A percentile compares a stretch with the other conserved stretches of the same genome.
These are phyloP conservation scores for Scaptomyza tumidula DNA, from an alignment of 2,888 invertebrate genomes.

Conservation along the genomic window DNA sequence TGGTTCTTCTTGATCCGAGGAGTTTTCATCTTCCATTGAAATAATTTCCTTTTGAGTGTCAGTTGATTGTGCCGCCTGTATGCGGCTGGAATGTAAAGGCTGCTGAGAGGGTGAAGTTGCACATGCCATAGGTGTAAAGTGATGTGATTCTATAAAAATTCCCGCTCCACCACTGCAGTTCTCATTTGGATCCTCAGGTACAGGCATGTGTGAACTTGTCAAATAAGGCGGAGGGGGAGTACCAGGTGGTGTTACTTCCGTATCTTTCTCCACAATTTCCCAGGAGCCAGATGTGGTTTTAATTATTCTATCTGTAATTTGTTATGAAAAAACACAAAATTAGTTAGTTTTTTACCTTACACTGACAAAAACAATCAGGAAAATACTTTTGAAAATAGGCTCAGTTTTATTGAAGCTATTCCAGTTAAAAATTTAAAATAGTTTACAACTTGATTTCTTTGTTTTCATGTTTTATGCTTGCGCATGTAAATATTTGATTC, in stretches of 20 bases:
- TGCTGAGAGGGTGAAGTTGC: conserved; percentile 66
- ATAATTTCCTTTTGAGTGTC: conserved; percentile 91
- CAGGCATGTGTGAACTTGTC: conserved; percentile 78
- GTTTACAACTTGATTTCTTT: no score
- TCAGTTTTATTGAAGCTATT: neutral
- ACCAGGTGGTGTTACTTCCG: conserved; percentile 89
- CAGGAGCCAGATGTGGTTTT: conserved; percentile 84
- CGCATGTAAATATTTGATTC: neutral
- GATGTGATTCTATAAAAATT: conserved; percentile 77
- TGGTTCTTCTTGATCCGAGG: conserved; percentile 92
- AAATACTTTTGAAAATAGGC: neutral
- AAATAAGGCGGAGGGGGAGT: conserved; percentile 94
- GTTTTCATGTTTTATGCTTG: neutral
- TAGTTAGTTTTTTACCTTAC: neutral
- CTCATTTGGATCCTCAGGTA: conserved; percentile 71
- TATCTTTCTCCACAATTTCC: conserved; percentile 84
- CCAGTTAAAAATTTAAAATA: neutral
- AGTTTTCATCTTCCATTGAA: conserved; percentile 98
- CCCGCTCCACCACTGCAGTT: conserved; percentile 55
- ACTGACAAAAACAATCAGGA: neutral
- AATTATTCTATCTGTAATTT: conserved; percentile 78
- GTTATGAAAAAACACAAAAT: neutral
- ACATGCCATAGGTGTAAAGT: conserved; percentile 73
- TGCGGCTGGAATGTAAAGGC: conserved; percentile 78
- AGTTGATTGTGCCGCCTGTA: conserved; percentile 81